Percentiles rank a stretch among this genome's conserved stretches.
phyloP scores from a whole-genome alignment of 2,797 vertebrate species.

The Danio aesculapii region DNA sequence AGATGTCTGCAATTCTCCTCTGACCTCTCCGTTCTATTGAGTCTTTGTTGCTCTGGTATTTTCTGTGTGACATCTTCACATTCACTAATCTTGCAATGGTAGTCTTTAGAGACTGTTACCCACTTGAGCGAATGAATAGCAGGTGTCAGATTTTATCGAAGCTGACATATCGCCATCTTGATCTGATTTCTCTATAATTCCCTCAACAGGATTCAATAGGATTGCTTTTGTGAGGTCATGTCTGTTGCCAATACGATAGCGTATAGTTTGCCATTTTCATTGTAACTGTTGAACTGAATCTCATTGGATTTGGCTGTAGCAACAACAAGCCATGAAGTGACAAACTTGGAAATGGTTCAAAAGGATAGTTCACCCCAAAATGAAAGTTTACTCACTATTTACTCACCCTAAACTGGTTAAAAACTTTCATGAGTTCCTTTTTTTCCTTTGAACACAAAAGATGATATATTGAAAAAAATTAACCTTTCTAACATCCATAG shows the following conservation, averaged over 20 bases:
- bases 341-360: background rate
- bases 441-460: too few species aligned
- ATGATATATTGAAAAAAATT: too few species aligned
- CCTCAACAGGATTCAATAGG: background rate
- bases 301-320: conserved; percentile 18
- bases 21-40: background rate
- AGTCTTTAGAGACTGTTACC: conserved; percentile 12
- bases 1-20: conserved; percentile 5
- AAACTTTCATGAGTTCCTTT: too few species aligned
- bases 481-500: too few species aligned
- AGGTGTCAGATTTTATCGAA: conserved; percentile 35
- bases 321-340: background rate
- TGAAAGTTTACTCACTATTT: too few species aligned
- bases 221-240: conserved; percentile 24
- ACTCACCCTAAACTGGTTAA: too few species aligned
- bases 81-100: conserved; percentile 6
- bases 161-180: conserved; percentile 33
- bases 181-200: conserved; percentile 39
- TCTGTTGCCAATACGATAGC: conserved; percentile 33
- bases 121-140: conserved; percentile 7
- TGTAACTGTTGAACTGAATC: conserved; percentile 10
- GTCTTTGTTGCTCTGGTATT: background rate
- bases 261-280: conserved; percentile 20
- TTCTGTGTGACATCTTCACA: conserved; percentile 13
- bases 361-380: too few species aligned